phyloP scores from a whole-genome alignment of 2,797 vertebrate species.

The Semaprochilodus insignis region DNA sequence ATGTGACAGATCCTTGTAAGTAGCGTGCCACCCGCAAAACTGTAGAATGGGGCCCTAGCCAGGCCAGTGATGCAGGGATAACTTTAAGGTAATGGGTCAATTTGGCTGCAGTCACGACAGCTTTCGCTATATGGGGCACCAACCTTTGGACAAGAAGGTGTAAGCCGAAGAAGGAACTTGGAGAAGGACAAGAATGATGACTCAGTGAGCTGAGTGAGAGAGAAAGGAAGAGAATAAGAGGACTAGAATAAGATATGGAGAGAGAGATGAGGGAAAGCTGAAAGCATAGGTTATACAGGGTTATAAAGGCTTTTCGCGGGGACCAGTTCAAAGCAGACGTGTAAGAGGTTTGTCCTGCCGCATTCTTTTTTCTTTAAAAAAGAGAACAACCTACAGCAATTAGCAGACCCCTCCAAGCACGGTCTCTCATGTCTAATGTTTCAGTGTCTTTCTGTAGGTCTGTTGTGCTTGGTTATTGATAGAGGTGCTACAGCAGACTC shows the following conservation, averaged over 20 bases:
- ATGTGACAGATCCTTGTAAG: conserved; percentile 41
- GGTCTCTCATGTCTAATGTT: conserved; percentile 41
- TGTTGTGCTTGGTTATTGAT: conserved; percentile 41
- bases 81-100: conserved; percentile 45
- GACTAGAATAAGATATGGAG: not conserved
- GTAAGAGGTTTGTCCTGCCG: conserved; percentile 30
- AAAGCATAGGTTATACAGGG: not conserved
- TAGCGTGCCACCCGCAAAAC: conserved; percentile 47
- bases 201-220: not conserved
- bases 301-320: not conserved
- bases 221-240: not conserved
- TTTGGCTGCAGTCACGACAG: conserved; percentile 44
- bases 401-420: conserved; percentile 1
- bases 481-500: conserved; percentile 37
- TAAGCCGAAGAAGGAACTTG: not conserved
- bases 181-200: not conserved
- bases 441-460: conserved; percentile 25
- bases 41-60: conserved; percentile 21
- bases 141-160: not conserved
- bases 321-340: conserved; percentile 42
- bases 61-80: conserved; percentile 48
- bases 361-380: conserved; percentile 40
- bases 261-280: not conserved
- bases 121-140: conserved; percentile 19
- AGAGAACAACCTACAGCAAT: conserved; percentile 28